phyloP scores from a whole-genome alignment of 2,797 vertebrate species.

The Graptemys geographica region DNA sequence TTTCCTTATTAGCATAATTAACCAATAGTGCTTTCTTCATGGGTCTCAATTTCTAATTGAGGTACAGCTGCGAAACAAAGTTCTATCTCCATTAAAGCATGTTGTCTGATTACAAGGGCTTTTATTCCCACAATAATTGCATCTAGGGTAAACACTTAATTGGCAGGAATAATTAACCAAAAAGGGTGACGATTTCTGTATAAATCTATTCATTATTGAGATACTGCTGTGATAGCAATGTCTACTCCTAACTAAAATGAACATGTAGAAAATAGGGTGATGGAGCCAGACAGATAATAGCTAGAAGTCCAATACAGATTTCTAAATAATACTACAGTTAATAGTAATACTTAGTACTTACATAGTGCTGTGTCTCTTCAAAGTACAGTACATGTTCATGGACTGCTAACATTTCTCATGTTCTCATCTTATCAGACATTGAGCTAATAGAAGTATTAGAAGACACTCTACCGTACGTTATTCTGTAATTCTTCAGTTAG shows the following conservation, averaged over 20 bases:
- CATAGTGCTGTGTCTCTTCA: neutral
- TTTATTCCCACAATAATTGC: slow-evolving; percentile 42
- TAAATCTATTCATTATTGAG: neutral
- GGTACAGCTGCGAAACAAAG: slow-evolving; percentile 59
- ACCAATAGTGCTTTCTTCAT: slow-evolving; percentile 46
- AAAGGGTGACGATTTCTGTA: slow-evolving; percentile 5
- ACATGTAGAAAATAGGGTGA: neutral
- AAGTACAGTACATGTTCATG: neutral
- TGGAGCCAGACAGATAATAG: neutral
- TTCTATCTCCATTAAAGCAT: slow-evolving; percentile 35
- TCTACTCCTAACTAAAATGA: neutral
- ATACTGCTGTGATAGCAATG: neutral
- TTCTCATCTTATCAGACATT: neutral
- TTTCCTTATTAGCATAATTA: slow-evolving; percentile 69
- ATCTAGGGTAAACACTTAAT: slow-evolving; percentile 24
- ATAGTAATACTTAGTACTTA: neutral
- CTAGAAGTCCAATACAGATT: neutral
- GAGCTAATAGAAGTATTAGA: neutral
- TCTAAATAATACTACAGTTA: neutral
- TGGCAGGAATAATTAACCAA: slow-evolving; percentile 39
- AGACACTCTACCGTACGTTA: neutral
- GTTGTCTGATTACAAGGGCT: slow-evolving; percentile 37
- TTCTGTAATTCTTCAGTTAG: neutral
- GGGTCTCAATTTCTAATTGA: slow-evolving; percentile 64
- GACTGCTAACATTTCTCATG: neutral